These are phyloP conservation scores for Scortum barcoo DNA, from an alignment of 2,113 vertebrate species.

Conservation along the genomic window DNA sequence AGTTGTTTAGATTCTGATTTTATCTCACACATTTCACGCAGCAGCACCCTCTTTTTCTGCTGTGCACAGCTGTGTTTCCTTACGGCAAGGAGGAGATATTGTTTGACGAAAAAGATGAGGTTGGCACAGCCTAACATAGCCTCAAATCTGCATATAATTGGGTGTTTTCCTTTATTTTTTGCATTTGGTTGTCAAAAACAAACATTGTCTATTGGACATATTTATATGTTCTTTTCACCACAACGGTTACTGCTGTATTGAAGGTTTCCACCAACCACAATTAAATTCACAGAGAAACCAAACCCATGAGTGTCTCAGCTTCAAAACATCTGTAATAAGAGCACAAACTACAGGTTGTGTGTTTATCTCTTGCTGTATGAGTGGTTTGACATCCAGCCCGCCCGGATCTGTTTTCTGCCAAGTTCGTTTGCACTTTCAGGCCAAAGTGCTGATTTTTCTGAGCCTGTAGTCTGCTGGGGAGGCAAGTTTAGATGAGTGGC, in stretches of 20 bases:
- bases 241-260: background rate
- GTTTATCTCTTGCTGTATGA: conserved; percentile 23
- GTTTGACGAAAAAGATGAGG: conserved; percentile 16
- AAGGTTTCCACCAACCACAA: background rate
- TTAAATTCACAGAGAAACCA: conserved; percentile 3
- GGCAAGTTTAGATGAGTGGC: conserved; percentile 29
- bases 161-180: background rate
- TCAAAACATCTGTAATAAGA: conserved; percentile 15
- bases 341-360: conserved; percentile 11
- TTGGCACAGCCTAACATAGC: background rate
- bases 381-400: background rate
- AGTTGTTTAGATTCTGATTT: conserved; percentile 39
- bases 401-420: conserved; percentile 34
- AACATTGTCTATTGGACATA: conserved; percentile 14
- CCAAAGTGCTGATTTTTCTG: conserved; percentile 57
- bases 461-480: conserved; percentile 19
- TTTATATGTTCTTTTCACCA: background rate
- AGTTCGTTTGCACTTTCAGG: conserved; percentile 55
- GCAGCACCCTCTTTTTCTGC: background rate
- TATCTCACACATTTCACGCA: conserved; percentile 30
- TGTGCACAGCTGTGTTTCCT: conserved; percentile 13
- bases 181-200: conserved; percentile 7
- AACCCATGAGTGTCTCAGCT: conserved; percentile 1
- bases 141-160: conserved; percentile 5
- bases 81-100: background rate